A percentile compares a stretch with the other conserved stretches of the same genome.
Evolutionary conservation across 1,140 invertebrate genomes (phyloP).

Genomic region (Eumaeus atala): DNA sequence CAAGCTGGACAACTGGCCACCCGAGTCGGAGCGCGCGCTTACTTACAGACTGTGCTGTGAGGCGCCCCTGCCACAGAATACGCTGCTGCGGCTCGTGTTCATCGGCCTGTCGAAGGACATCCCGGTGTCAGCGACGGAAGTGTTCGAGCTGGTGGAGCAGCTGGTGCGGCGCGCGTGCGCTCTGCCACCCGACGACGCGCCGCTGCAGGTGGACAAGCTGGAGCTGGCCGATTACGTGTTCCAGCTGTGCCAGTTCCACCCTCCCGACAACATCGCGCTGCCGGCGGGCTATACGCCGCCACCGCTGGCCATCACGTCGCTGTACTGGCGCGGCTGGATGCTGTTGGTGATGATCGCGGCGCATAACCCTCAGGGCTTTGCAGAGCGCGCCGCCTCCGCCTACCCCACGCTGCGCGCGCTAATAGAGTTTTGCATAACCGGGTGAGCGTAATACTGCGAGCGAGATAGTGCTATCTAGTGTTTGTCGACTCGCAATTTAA

Average conservation of each 20-base stretch:
- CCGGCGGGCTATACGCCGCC: slow-evolving; percentile 90
- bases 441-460: slow-evolving; percentile 77
- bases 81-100: slow-evolving; percentile 85
- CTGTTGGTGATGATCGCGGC: slow-evolving; percentile 92
- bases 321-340: slow-evolving; percentile 97
- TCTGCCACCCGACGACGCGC: slow-evolving; percentile 79
- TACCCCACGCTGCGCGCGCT: slow-evolving; percentile 94
- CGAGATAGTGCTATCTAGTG: no score
- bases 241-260: slow-evolving; percentile 91
- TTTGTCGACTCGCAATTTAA: no score
- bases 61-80: slow-evolving; percentile 89
- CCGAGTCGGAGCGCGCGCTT: slow-evolving; percentile 87
- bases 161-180: slow-evolving; percentile 88
- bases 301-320: slow-evolving; percentile 89
- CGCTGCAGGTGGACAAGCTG: slow-evolving; percentile 84
- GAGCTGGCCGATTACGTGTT: slow-evolving; percentile 94
- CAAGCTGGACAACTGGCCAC: slow-evolving; percentile 95
- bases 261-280: slow-evolving; percentile 93
- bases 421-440: slow-evolving; percentile 98
- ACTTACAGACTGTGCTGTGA: slow-evolving; percentile 90
- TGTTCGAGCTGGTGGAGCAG: slow-evolving; percentile 89
- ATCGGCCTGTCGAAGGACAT: slow-evolving; percentile 90
- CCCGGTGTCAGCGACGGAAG: slow-evolving; percentile 85
- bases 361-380: slow-evolving; percentile 93
- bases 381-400: slow-evolving; percentile 88